A percentile compares a stretch with the other conserved stretches of the same genome.
Conservation (phyloP, 2,888 invertebrate species). For the Drosophila greeni region DNA sequence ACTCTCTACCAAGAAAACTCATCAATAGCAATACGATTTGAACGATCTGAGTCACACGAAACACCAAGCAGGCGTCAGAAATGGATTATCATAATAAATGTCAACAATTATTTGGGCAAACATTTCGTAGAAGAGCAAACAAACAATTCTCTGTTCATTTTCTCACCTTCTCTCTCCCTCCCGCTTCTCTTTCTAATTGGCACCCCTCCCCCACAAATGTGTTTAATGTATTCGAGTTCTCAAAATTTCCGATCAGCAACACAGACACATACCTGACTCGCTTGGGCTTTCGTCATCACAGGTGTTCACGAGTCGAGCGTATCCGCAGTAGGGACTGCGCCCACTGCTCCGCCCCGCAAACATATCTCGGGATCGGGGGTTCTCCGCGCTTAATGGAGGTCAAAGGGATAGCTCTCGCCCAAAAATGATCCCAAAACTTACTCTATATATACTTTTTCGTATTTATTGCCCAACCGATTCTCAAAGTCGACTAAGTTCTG, state of each 20-base stretch:
- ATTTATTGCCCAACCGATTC: constrained; percentile 14
- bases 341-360: constrained; percentile 18
- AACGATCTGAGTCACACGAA: constrained; percentile 3
- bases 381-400: not conserved
- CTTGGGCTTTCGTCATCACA: constrained; percentile 34
- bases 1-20: not conserved
- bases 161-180: constrained; percentile 1
- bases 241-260: constrained; percentile 12
- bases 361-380: not conserved
- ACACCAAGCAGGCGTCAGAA: constrained; percentile 24
- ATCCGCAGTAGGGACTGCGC: constrained; percentile 38
- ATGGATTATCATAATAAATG: constrained; percentile 18
- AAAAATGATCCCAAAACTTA: not conserved
- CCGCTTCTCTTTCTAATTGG: not conserved
- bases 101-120: constrained; percentile 26
- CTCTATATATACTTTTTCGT: not conserved
- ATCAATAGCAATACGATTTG: not conserved
- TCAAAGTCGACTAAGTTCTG: constrained; percentile 32
- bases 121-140: constrained; percentile 12
- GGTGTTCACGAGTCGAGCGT: constrained; percentile 46
- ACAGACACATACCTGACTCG: constrained; percentile 35
- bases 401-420: not conserved
- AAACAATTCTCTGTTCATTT: constrained; percentile 24
- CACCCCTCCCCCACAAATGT: not conserved
- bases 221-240: not conserved